Evolutionary conservation across 1,140 invertebrate species (phyloP).

Genomic region (Papilio polytes): DNA sequence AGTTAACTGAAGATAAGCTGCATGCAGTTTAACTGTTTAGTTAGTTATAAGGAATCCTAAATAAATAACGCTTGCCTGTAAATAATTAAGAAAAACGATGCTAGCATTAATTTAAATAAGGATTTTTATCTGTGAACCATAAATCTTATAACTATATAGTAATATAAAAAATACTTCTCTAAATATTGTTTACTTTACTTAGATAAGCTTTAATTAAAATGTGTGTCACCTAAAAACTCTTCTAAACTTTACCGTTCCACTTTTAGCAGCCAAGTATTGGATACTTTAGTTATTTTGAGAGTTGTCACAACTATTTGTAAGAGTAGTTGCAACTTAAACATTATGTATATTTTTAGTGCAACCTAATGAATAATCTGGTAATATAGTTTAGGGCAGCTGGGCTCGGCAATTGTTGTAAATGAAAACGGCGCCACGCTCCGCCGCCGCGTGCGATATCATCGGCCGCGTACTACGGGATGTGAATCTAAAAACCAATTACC

Average conservation of each 20-base stretch:
- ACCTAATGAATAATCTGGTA: slow-evolving; percentile 9
- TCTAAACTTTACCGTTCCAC: background rate
- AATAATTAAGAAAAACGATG: background rate
- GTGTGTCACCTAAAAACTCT: too few relatives aligned
- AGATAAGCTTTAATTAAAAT: too few relatives aligned
- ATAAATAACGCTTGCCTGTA: background rate
- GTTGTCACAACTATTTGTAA: background rate
- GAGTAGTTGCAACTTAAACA: background rate
- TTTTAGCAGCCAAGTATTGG: background rate
- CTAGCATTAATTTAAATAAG: background rate
- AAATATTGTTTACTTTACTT: too few relatives aligned
- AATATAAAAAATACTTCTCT: too few relatives aligned
- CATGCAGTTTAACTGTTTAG: background rate
- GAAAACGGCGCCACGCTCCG: slow-evolving; percentile 26
- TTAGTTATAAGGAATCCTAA: background rate
- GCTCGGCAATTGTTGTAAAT: slow-evolving; percentile 24
- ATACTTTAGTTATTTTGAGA: slow-evolving; percentile 6
- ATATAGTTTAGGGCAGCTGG: slow-evolving; percentile 12
- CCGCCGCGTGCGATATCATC: slow-evolving; percentile 28
- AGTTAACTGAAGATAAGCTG: slow-evolving; percentile 19
- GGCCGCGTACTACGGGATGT: slow-evolving; percentile 10
- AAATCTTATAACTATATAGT: too few relatives aligned
- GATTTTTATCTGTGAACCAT: too few relatives aligned
- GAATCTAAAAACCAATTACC: background rate
- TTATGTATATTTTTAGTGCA: background rate